phyloP scores from a whole-genome alignment of 1,140 invertebrate species.

The Phymastichus coffea region DNA sequence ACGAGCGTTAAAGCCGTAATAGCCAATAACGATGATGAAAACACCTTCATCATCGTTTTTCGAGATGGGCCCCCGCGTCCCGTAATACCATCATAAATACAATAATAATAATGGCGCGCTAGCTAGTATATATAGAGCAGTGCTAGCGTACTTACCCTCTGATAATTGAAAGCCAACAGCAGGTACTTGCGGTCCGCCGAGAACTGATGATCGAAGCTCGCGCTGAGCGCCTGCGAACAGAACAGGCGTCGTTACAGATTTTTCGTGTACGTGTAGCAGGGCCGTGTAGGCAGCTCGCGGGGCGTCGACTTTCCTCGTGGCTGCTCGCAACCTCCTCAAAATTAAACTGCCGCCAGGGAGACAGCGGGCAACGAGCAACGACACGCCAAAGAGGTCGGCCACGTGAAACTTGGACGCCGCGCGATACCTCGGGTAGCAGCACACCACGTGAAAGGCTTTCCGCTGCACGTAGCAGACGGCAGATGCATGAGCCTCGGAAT shows the following conservation, averaged over 20 bases:
- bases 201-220: constrained; percentile 55
- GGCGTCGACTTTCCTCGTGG: too few species aligned
- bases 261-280: too few species aligned
- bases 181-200: constrained; percentile 60
- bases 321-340: too few species aligned
- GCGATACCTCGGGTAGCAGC: neutral
- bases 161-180: constrained; percentile 57
- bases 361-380: too few species aligned
- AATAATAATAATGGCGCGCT: neutral
- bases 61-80: neutral
- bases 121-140: too few species aligned
- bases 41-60: constrained; percentile 2
- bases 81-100: constrained; percentile 1
- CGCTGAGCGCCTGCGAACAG: constrained; percentile 45
- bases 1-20: constrained; percentile 5
- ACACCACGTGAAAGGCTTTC: neutral
- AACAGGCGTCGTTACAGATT: too few species aligned
- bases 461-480: too few species aligned
- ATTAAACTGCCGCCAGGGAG: too few species aligned
- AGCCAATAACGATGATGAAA: constrained; percentile 8
- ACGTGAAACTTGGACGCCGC: neutral
- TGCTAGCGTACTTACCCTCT: constrained; percentile 52
- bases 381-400: too few species aligned
- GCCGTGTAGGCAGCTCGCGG: too few species aligned
- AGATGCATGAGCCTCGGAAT: too few species aligned